Evolutionary conservation across 2,113 vertebrate genomes (phyloP).

Genomic region (Ophiodon elongatus): DNA sequence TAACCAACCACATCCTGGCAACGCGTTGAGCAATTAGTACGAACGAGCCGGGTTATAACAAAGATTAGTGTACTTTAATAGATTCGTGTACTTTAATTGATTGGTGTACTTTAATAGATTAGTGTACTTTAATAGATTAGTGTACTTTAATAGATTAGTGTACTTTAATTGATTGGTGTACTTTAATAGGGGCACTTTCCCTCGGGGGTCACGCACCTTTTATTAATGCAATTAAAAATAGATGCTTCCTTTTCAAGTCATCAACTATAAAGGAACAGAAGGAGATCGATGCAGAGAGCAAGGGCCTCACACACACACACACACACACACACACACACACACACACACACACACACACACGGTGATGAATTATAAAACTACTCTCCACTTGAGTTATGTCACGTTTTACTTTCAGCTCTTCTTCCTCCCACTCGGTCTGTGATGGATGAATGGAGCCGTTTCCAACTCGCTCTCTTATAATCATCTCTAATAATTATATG

Average conservation of each 20-base stretch:
- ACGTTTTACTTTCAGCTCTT: constrained; percentile 31
- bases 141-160: no score
- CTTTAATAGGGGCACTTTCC: no score
- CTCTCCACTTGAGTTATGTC: constrained; percentile 42
- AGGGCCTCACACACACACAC: background rate
- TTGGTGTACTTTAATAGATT: no score
- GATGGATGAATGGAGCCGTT: constrained; percentile 21
- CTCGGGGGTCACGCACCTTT: background rate
- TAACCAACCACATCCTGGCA: background rate
- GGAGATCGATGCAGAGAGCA: constrained; percentile 49
- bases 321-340: constrained; percentile 38
- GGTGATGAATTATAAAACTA: constrained; percentile 54
- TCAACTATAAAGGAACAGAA: constrained; percentile 37
- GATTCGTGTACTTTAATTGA: no score
- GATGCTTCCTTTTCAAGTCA: constrained; percentile 34
- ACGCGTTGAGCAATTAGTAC: background rate
- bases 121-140: no score
- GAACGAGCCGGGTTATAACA: constrained; percentile 23
- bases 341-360: constrained; percentile 45
- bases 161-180: no score
- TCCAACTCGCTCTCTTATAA: background rate
- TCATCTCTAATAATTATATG: background rate
- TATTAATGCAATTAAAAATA: constrained; percentile 49
- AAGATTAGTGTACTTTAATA: no score
- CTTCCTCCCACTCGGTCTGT: constrained; percentile 41